Percentiles rank a stretch among this genome's conserved stretches.
Evolutionary conservation across 92 coral and sea anemone genomes (phyloP).

Genomic region (Zoanthus gigantus): DNA sequence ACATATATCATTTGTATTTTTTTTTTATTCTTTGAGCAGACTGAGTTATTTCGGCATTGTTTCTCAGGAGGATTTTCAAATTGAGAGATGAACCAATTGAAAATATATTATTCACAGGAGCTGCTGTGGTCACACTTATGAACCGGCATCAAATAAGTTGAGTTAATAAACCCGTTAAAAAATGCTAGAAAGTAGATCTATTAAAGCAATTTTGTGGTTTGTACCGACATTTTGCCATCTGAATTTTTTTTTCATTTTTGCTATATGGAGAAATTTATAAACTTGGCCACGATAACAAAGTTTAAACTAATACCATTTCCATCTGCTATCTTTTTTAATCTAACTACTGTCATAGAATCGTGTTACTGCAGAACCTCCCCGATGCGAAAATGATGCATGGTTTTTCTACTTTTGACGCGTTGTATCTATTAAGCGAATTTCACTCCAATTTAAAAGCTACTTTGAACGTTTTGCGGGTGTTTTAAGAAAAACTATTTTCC

Average conservation of each 20-base stretch:
- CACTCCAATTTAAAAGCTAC: conserved; percentile 19
- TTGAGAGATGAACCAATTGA: background rate
- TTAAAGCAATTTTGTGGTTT: background rate
- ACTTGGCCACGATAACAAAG: background rate
- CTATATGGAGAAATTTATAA: background rate
- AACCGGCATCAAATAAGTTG: background rate
- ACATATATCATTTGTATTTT: background rate
- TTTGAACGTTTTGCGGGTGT: conserved; percentile 21
- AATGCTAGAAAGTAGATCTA: background rate
- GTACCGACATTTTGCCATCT: background rate
- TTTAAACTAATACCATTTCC: background rate
- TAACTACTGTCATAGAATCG: conserved; percentile 18
- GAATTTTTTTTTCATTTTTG: background rate
- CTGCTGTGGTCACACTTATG: background rate
- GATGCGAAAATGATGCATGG: conserved; percentile 32
- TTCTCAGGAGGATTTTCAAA: background rate
- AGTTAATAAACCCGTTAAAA: background rate
- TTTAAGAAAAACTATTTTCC: conserved; percentile 7
- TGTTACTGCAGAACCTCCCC: conserved; percentile 23
- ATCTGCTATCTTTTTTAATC: conserved; percentile 37
- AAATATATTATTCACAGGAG: background rate
- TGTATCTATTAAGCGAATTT: conserved; percentile 7
- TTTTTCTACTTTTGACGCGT: conserved; percentile 24
- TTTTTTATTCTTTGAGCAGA: background rate
- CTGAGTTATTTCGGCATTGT: background rate